Base-by-base conservation (phyloP, 2,113 vertebrate genomes). In the Conger conger region DNA sequence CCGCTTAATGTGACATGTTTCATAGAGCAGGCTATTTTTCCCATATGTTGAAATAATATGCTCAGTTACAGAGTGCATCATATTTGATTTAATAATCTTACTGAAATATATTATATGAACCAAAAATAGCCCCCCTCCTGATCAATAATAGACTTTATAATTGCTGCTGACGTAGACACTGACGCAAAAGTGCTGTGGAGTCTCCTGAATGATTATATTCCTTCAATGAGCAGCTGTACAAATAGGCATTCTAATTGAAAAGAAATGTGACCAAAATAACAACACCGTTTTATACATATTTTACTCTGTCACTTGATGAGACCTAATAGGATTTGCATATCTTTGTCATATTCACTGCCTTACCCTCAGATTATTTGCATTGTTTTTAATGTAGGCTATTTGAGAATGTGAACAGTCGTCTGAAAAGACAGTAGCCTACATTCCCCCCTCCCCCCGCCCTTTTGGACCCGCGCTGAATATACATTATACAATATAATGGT, bases 181-280 rank as follows among this genome's bases (percentile, higher is more conserved):
- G 97, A 99, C 98, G 98, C 97, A 98, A 95, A 50, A 92, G 93
- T 93, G 96, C 96, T 96, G 96, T 95, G 97, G 97, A 98, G 97
- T 98, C 97, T 99, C 97, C 98, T 98, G 95, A 97, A 98, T 98
- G 97, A 97, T 97, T 96, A 96, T 92, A 96, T 97, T 97, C 97
- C 96, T 96, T 98, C 97, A 98, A 97, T 97, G 97, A 97, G 97
- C 95, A 89, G 94, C 96, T 96, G 96, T 97, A 96, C 96, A 95
- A 95, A 96, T 95, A 94, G 91, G 93, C 93, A 88, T 88, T 76
- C 60, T 54, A 79, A 54, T 8, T 45, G 53, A 40, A 83, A 80
- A 82, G 54, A 81, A 54, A 36, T 17, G 78, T 83, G 37, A 20
- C 60, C 38, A 81, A 86, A 83, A 76, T 81, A 73, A 77, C 86